Evolutionary conservation across 64 coral and sea anemone species (phyloP), one percentile per base, ranked within the genome.

Genomic region (Stichodactyla mertensii): DNA sequence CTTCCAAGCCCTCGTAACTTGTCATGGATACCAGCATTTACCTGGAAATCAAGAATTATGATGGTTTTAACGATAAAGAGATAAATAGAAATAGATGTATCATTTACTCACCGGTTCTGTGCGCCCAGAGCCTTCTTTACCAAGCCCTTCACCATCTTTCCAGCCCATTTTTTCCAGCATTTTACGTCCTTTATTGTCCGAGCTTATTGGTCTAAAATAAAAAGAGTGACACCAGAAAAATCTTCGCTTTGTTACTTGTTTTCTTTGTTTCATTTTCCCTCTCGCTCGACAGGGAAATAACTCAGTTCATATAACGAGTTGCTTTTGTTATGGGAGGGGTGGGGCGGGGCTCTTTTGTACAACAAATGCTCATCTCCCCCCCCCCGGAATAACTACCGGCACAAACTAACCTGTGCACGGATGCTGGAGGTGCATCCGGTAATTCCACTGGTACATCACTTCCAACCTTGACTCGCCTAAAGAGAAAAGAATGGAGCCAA

Each of bases 161-260:
- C 94, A 95, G 13, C 94, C 94, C 94, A 95, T 95, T 84, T 95
- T 95, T 78, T 95, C 94, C 62, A 95, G 87, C 94, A 95, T 92
- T 82, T 95, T 82, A 4, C 94, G 87, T 28, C 94, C 94, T 51
- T 92, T 92, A 84, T 95, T 95, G 7, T 87, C 91, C 11, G 89
- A 83, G 53, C 86, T 89, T n/a, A 95, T 95, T 15, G 94, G 94
- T 27, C 94, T 95, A 59, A 56, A 61, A 60, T 18, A 62, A 61
- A 62, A 61, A 61, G 18, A 64, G 22, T 2, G 2, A 88, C 4
- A 77, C 56, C 11, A 61, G 19, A 54, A 20, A 81, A 81, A 54
- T 20, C 10, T 55, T 52, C 53, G 5, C 51, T 81, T 53, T 81
- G 16, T 5, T 53, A 4, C 7, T 81, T 15, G 5, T 31, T 27